Evolutionary conservation across 2,888 invertebrate species (phyloP), one percentile per base, ranked within the genome.

Genomic region (Balanococcus diminutus): DNA sequence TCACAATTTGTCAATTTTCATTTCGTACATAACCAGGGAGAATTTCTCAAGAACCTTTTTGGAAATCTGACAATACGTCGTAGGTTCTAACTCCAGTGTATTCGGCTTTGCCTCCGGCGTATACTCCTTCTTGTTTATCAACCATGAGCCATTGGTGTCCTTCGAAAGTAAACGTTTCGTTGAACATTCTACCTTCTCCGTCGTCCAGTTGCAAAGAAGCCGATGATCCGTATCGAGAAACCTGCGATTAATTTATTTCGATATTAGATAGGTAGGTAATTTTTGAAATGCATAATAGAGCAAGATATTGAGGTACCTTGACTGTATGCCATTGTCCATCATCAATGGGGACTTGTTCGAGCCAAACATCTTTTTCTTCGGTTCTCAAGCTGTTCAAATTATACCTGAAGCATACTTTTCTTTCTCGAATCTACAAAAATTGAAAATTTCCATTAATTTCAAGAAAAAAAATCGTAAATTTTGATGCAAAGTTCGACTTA

Each of bases 241-340:
- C 96, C 88, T 89, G 84, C 8, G 82, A 79, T 85, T 16, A 86
- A 82, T 81, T 1, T 8, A 31, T 16, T 39, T 32, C 25, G n/a
- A 31, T 32, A 8, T 9, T 42, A 9, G 42, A 14, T n/a, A n/a
- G n/a, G n/a, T n/a, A n/a, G n/a, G n/a, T n/a, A n/a, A n/a, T n/a
- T n/a, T n/a, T n/a, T n/a, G n/a, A n/a, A n/a, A n/a, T n/a, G 81
- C 14, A 31, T 2, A 42, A n/a, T n/a, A n/a, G n/a, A n/a, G 42
- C 6, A 0, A n/a, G n/a, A n/a, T n/a, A n/a, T n/a, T n/a, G 14
- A 42, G 85, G 81, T 81, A 91, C 91, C 88, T 95, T 93, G 5
- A 97, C 97, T 85, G 96, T 96, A 90, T 99, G 98, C 98, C 98
- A 98, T 89, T 97, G 97, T 0, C 98, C 98, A 90, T 98, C 96